Conservation (phyloP, 1,140 invertebrate genomes). For the Chrysoperla carnea region DNA sequence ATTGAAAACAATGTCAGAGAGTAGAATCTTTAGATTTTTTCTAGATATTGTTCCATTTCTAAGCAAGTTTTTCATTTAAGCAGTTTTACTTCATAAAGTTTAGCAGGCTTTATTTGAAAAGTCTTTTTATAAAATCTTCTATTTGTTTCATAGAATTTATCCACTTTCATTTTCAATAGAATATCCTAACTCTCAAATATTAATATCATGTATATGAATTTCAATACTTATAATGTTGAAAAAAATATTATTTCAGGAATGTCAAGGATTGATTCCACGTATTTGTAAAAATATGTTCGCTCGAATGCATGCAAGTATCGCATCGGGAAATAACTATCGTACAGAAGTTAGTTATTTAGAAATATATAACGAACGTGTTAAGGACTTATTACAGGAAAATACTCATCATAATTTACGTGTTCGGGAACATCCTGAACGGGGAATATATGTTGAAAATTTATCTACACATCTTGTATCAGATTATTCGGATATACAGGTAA, state of each 20-base stretch:
- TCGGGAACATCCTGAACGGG: constrained; percentile 77
- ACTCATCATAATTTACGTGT: constrained; percentile 60
- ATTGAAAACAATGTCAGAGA: too few species aligned
- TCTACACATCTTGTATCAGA: constrained; percentile 73
- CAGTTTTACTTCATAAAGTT: too few species aligned
- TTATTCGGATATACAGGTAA: constrained; percentile 66
- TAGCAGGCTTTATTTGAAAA: too few species aligned
- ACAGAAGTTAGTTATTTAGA: constrained; percentile 77
- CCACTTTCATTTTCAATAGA: too few species aligned
- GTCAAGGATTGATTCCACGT: constrained; percentile 69
- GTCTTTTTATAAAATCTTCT: too few species aligned
- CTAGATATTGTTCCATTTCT: too few species aligned
- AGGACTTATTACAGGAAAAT: constrained; percentile 61
- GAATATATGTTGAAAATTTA: constrained; percentile 86
- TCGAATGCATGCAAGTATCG: constrained; percentile 56
- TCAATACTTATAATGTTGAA: background rate
- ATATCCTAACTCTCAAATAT: too few species aligned
- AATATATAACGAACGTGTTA: constrained; percentile 83
- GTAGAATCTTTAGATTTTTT: constrained; percentile 2
- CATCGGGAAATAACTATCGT: constrained; percentile 63
- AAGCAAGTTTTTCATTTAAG: too few species aligned
- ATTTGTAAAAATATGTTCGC: constrained; percentile 66
- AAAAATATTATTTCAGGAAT: constrained; percentile 34
- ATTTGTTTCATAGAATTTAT: too few species aligned
- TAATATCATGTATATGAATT: too few species aligned